Percentiles rank a stretch among this genome's conserved stretches.
Conservation (phyloP, 2,797 vertebrate species). For the Pseudochaenichthys georgianus region DNA sequence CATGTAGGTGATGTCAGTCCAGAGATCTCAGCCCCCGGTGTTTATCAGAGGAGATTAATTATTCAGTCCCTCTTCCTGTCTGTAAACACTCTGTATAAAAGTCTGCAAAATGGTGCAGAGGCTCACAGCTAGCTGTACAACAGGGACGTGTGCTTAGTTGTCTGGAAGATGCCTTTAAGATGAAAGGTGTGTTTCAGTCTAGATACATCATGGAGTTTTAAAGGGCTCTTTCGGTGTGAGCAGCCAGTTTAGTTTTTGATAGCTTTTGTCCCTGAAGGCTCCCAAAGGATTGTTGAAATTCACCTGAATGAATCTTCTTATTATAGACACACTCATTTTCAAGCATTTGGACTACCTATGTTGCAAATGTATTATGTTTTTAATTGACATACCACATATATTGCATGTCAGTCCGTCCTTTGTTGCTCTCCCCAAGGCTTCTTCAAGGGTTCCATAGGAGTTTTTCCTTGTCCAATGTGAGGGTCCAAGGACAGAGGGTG, state of each 20-base stretch:
- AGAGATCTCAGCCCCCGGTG: constrained; percentile 25
- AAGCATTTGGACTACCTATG: too few species aligned
- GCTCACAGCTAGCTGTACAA: constrained; percentile 19
- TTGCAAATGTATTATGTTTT: too few species aligned
- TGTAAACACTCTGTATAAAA: constrained; percentile 4
- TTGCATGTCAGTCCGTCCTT: too few species aligned
- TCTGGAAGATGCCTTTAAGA: neutral
- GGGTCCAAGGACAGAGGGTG: too few species aligned
- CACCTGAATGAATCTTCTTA: too few species aligned
- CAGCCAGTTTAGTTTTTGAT: neutral
- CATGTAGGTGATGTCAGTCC: constrained; percentile 30
- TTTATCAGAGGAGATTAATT: constrained; percentile 44
- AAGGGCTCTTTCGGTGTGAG: neutral
- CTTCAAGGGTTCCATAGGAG: too few species aligned
- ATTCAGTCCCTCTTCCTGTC: constrained; percentile 43
- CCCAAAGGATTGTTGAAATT: too few species aligned
- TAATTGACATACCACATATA: too few species aligned
- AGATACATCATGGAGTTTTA: neutral
- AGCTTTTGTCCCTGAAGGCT: neutral
- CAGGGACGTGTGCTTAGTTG: neutral
- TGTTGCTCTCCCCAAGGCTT: too few species aligned
- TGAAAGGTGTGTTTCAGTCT: neutral
- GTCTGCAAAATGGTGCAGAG: constrained; percentile 24
- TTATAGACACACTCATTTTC: too few species aligned
- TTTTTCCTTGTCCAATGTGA: too few species aligned